These are phyloP conservation scores for Allolobophora icterica DNA, from an alignment of 2,888 invertebrate genomes.

Conservation along the genomic window DNA sequence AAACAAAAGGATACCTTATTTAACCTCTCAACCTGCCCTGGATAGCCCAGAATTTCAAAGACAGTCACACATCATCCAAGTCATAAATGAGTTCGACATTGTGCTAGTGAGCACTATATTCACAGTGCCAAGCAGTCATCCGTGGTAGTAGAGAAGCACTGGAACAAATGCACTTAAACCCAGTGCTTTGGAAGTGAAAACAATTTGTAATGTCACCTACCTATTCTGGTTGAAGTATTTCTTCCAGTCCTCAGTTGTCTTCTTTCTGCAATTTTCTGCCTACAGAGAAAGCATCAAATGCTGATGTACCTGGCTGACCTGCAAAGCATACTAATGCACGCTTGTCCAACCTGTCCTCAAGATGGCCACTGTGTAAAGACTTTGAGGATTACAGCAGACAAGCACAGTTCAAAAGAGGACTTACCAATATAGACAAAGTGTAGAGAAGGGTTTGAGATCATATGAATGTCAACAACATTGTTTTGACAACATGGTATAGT, in stretches of 20 bases:
- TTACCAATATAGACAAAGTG: background rate
- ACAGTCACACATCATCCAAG: background rate
- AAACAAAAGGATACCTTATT: too few relatives aligned
- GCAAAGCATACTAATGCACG: background rate
- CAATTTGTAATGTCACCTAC: background rate
- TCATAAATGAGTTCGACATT: background rate
- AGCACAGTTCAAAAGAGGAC: background rate
- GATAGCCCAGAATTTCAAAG: too few relatives aligned
- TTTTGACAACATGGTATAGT: background rate
- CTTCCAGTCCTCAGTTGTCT: background rate
- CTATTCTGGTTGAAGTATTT: background rate
- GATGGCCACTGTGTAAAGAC: background rate
- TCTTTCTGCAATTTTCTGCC: slow-evolving; percentile 26
- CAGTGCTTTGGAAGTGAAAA: background rate
- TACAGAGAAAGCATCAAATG: background rate
- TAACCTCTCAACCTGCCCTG: too few relatives aligned
- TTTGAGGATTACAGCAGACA: background rate
- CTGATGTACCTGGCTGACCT: background rate
- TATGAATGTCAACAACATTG: too few relatives aligned
- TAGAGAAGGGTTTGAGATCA: background rate
- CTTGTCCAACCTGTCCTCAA: background rate
- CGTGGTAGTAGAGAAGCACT: background rate
- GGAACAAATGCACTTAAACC: background rate
- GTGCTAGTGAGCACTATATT: background rate
- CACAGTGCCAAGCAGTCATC: background rate